Conservation (phyloP, 1,140 invertebrate species). For the Rhyzopertha dominica region DNA sequence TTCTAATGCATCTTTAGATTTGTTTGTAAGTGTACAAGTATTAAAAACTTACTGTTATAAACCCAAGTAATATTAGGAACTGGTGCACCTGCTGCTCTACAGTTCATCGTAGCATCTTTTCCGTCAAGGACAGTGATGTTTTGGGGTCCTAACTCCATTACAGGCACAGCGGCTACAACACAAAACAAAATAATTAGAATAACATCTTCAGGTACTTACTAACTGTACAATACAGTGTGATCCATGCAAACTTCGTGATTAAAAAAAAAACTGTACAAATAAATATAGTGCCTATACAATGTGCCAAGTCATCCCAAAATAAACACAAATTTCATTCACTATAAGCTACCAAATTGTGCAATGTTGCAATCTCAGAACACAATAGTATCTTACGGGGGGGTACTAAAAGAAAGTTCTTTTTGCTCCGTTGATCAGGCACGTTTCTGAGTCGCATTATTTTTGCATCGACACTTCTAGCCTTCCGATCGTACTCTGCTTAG, state of each 20-base stretch:
- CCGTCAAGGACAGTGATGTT: conserved; percentile 88
- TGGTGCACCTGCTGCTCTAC: conserved; percentile 82
- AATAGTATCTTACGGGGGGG: conserved; percentile 41
- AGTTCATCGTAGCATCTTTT: conserved; percentile 82
- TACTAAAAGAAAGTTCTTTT: conserved; percentile 39
- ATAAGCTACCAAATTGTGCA: too few species aligned
- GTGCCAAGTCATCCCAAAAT: too few species aligned
- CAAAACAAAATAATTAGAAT: conserved; percentile 32
- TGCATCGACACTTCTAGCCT: conserved; percentile 31
- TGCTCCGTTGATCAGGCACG: conserved; percentile 34
- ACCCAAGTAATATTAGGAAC: conserved; percentile 89
- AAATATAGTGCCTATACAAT: too few species aligned
- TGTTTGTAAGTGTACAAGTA: too few species aligned
- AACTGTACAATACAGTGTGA: too few species aligned
- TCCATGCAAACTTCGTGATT: too few species aligned
- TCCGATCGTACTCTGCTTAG: conserved; percentile 26
- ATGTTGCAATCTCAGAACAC: too few species aligned
- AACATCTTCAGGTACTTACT: too few species aligned
- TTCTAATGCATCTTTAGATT: too few species aligned
- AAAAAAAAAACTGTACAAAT: too few species aligned
- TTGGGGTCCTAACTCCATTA: conserved; percentile 74
- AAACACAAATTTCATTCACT: too few species aligned
- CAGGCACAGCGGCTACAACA: conserved; percentile 71
- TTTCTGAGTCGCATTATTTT: conserved; percentile 36
- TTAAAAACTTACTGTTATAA: conserved; percentile 73